phyloP scores from a whole-genome alignment of 2,888 invertebrate species.

The Ophion costatus region DNA sequence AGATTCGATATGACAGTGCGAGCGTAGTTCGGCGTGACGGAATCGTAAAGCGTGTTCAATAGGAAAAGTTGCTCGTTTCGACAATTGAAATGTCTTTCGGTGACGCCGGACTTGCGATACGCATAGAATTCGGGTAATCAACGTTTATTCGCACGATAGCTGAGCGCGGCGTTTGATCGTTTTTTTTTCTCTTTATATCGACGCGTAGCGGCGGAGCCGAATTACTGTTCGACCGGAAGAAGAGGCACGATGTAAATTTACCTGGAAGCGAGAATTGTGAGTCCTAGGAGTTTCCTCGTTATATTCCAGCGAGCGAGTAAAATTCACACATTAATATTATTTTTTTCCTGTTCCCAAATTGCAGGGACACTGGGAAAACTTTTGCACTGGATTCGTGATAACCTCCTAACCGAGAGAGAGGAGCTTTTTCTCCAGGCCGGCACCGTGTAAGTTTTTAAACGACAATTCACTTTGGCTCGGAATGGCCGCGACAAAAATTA shows the following conservation, averaged over 20 bases:
- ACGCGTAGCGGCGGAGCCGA: slow-evolving; percentile 94
- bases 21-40: not conserved
- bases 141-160: not conserved
- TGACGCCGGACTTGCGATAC: slow-evolving; percentile 66
- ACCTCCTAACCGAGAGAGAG: slow-evolving; percentile 92
- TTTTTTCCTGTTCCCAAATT: slow-evolving; percentile 65
- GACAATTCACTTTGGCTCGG: slow-evolving; percentile 45
- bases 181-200: slow-evolving; percentile 67
- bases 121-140: slow-evolving; percentile 78
- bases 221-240: slow-evolving; percentile 93
- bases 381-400: slow-evolving; percentile 93
- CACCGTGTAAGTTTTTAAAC: slow-evolving; percentile 83
- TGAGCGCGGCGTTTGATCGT: not conserved
- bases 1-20: not conserved
- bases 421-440: slow-evolving; percentile 87
- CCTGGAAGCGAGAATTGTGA: slow-evolving; percentile 85
- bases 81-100: slow-evolving; percentile 61
- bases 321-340: slow-evolving; percentile 1
- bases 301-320: not conserved
- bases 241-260: slow-evolving; percentile 89
- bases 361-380: slow-evolving; percentile 90
- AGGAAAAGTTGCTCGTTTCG: not conserved
- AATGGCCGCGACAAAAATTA: slow-evolving; percentile 13
- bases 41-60: not conserved
- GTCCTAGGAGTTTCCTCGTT: slow-evolving; percentile 68